Base-by-base conservation (phyloP, 2,888 invertebrate species). In the Masnerella sp. region DNA sequence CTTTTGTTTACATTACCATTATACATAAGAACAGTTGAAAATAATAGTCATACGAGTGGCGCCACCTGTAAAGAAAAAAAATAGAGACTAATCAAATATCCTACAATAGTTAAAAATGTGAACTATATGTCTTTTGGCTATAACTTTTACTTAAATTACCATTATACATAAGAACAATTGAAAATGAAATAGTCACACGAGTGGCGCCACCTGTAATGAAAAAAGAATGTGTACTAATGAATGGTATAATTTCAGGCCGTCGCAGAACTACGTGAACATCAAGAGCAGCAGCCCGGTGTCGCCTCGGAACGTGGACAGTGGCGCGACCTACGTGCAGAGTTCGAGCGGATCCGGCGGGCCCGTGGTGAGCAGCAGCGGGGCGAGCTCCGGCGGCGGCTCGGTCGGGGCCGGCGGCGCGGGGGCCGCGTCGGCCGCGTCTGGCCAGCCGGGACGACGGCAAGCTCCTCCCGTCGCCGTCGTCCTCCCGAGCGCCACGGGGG, bases 381-480 rank as follows among this genome's bases (percentile, higher is more conserved):
- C 61, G 47, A 62, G 43, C 34, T 56, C 59, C 34, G 68, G 70
- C 49, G 54, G 34, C 68, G 38, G 59, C 62, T 30, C 65, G n/a
- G 52, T 61, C 11, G 70, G 71, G 61, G 65, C 61, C 34, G 62
- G 69, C 40, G 54, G 32, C 42, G 68, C 76, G 65, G 43, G 67
- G 65, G 25, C 67, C 75, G 65, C 75, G 43, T 54, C 45, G 59
- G 75, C 69, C 68, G 64, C 72, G 64, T 64, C 77, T 62, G 75
- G 61, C 17, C 76, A 76, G 54, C 49, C 62, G 43, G 70, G 70
- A 64, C 56, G 77, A 70, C 80, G 84, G 77, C 88, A 89, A 87
- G 88, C 88, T 88, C 83, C 88, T 71, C 71, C 88, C 80, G 86
- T 84, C 81, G 85, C 86, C 79, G 87, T 87, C 67, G 74, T 75